Conservation (phyloP, 1,140 invertebrate species). For the Drosophila ficusphila region DNA sequence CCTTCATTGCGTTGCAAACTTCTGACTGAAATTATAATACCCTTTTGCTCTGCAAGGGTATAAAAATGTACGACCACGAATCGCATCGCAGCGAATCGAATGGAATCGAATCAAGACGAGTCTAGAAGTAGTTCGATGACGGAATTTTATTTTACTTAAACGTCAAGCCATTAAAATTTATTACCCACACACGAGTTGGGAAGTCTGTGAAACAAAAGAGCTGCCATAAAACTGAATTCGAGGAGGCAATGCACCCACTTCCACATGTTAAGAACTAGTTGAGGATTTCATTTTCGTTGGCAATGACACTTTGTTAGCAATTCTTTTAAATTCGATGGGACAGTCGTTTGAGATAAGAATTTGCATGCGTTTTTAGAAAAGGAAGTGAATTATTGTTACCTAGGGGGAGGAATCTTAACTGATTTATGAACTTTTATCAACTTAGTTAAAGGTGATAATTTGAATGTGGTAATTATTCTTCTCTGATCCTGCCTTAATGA, state of each 20-base stretch:
- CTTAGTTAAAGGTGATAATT: background rate
- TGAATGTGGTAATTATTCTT: background rate
- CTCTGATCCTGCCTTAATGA: too few species aligned
- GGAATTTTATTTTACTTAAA: slow-evolving; percentile 47
- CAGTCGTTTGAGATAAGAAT: slow-evolving; percentile 41
- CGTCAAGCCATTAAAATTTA: slow-evolving; percentile 51
- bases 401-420: background rate
- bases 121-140: slow-evolving; percentile 48
- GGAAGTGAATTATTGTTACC: slow-evolving; percentile 5
- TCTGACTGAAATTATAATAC: too few species aligned
- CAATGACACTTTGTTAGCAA: slow-evolving; percentile 29
- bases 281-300: slow-evolving; percentile 1
- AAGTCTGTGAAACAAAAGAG: slow-evolving; percentile 44
- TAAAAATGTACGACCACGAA: slow-evolving; percentile 36
- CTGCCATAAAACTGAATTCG: slow-evolving; percentile 33
- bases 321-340: slow-evolving; percentile 33
- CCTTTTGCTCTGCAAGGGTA: too few species aligned
- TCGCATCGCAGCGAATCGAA: slow-evolving; percentile 10
- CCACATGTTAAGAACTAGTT: slow-evolving; percentile 28
- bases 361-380: background rate
- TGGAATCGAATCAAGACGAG: slow-evolving; percentile 24
- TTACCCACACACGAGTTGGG: slow-evolving; percentile 18
- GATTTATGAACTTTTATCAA: background rate
- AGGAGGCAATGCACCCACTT: slow-evolving; percentile 22
- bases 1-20: too few species aligned